Conservation (phyloP, 2,113 vertebrate species). For the Chaetodon auriga region DNA sequence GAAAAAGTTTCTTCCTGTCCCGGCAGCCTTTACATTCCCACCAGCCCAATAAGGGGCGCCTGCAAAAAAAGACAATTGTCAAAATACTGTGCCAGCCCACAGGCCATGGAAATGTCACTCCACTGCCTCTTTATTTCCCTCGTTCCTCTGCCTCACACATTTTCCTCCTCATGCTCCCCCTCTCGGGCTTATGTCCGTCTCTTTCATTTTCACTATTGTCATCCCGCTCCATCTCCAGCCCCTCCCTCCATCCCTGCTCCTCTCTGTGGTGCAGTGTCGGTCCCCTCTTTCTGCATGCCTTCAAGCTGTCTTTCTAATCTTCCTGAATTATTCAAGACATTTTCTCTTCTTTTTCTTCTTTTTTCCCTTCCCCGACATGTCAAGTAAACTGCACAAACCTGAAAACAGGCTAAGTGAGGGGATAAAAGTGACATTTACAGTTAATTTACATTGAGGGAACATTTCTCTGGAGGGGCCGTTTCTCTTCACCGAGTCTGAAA, state of each 20-base stretch:
- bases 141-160: conserved; percentile 25
- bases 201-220: conserved; percentile 50
- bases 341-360: background rate
- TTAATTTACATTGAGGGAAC: conserved; percentile 25
- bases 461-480: background rate
- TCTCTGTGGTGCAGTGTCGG: conserved; percentile 30
- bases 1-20: conserved; percentile 23
- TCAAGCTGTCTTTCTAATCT: conserved; percentile 55
- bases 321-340: conserved; percentile 65
- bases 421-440: background rate
- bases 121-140: conserved; percentile 9
- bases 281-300: conserved; percentile 58
- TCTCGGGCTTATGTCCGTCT: conserved; percentile 20
- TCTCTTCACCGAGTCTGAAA: background rate
- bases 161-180: conserved; percentile 27
- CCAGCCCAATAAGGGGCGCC: background rate
- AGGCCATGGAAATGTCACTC: conserved; percentile 44
- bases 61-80: conserved; percentile 26
- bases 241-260: conserved; percentile 37
- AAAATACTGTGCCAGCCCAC: conserved; percentile 14
- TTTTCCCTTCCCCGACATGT: conserved; percentile 5
- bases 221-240: conserved; percentile 27
- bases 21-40: conserved; percentile 2
- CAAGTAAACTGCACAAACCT: conserved; percentile 29
- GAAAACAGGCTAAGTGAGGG: background rate